Evolutionary conservation across 2,888 invertebrate species (phyloP).

Genomic region (Salticus scenicus): DNA sequence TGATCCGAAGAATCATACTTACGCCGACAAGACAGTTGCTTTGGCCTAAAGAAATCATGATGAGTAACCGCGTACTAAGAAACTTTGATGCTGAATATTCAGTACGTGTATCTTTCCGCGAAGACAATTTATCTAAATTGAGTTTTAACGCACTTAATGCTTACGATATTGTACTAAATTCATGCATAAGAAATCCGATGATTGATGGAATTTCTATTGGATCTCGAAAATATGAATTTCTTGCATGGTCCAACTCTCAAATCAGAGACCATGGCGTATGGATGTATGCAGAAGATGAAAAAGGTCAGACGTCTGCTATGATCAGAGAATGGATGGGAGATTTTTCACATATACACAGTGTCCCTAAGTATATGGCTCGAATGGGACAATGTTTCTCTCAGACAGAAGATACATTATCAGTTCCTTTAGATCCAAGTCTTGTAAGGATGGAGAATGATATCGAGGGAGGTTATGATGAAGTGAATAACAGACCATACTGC

Average conservation of each 20-base stretch:
- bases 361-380: constrained; percentile 71
- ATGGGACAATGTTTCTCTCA: constrained; percentile 72
- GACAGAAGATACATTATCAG: constrained; percentile 33
- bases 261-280: constrained; percentile 57
- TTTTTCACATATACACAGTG: constrained; percentile 62
- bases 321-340: constrained; percentile 71
- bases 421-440: constrained; percentile 19
- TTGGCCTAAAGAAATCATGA: constrained; percentile 46
- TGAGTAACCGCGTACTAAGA: constrained; percentile 34
- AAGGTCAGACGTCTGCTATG: constrained; percentile 33
- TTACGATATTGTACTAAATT: neutral
- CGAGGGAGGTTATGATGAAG: constrained; percentile 17
- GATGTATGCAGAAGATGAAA: constrained; percentile 63
- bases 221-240: constrained; percentile 21
- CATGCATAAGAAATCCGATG: constrained; percentile 21
- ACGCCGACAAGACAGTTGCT: constrained; percentile 31
- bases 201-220: constrained; percentile 23
- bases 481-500: constrained; percentile 31
- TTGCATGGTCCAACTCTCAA: constrained; percentile 50
- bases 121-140: constrained; percentile 26
- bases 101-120: constrained; percentile 34
- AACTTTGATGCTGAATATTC: constrained; percentile 40
- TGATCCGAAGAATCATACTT: constrained; percentile 32
- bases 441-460: constrained; percentile 25
- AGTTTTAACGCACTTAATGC: constrained; percentile 7